These are phyloP conservation scores for Microplitis manilae DNA, from an alignment of 2,888 invertebrate genomes.

Conservation along the genomic window DNA sequence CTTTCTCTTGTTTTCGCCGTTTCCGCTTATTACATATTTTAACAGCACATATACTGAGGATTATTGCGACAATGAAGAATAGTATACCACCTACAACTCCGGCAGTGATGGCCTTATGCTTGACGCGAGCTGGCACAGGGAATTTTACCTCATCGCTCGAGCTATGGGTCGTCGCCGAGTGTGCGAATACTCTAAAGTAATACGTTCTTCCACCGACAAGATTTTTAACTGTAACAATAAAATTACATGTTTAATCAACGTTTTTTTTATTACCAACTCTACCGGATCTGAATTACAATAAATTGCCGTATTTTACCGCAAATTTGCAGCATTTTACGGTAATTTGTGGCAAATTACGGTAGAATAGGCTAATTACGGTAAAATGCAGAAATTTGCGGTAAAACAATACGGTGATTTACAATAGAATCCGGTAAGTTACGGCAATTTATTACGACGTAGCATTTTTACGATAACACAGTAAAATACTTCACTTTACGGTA, in stretches of 20 bases:
- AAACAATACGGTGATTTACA: too few species aligned
- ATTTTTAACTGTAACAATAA: conserved; percentile 82
- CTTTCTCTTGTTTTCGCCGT: conserved; percentile 97
- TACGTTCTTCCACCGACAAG: conserved; percentile 92
- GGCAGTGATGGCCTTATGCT: conserved; percentile 96
- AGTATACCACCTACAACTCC: conserved; percentile 97
- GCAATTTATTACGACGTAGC: too few species aligned
- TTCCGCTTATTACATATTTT: conserved; percentile 98
- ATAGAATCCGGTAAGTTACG: too few species aligned
- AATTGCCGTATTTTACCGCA: too few species aligned
- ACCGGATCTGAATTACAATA: too few species aligned
- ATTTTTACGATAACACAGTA: too few species aligned
- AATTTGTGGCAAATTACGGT: too few species aligned
- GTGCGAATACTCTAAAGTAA: conserved; percentile 92
- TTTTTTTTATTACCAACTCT: not conserved
- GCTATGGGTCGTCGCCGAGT: conserved; percentile 89
- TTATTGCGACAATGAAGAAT: conserved; percentile 97
- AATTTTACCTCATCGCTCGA: conserved; percentile 91
- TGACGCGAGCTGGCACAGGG: conserved; percentile 90
- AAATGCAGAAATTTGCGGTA: too few species aligned
- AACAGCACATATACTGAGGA: conserved; percentile 96
- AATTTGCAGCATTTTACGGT: too few species aligned
- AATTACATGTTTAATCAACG: not conserved
- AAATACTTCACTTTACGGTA: too few species aligned
- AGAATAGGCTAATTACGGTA: too few species aligned